Conservation (phyloP, 2,113 vertebrate species). For the Pyrgilauda ruficollis region DNA sequence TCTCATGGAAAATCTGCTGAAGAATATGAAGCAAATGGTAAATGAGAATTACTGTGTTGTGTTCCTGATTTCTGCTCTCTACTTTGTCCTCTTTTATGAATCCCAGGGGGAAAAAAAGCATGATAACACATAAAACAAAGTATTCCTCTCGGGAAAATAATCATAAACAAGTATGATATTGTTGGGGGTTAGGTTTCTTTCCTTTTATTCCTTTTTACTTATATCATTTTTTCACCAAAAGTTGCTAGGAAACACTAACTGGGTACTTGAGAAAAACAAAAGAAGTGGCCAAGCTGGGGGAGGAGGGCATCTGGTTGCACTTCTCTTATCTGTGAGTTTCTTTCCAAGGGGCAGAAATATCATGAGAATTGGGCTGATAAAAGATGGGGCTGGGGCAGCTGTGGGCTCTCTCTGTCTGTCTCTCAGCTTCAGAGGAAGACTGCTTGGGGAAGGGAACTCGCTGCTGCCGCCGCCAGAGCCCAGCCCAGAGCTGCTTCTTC, state of each 20-base stretch:
- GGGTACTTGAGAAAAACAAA: neutral
- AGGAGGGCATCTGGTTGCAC: too few species aligned
- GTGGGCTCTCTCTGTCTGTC: neutral
- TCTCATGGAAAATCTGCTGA: neutral
- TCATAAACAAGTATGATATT: neutral
- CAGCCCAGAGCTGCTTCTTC: neutral
- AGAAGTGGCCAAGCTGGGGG: neutral
- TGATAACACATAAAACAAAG: neutral
- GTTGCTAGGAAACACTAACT: neutral
- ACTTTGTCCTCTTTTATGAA: neutral
- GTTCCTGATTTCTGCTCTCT: neutral
- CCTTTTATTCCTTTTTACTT: neutral
- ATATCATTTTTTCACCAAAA: neutral
- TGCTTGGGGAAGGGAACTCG: neutral
- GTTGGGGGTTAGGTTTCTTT: neutral
- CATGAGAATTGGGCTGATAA: accelerated
- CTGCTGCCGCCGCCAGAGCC: accelerated
- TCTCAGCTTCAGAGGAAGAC: neutral
- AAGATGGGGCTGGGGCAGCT: neutral
- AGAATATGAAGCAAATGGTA: neutral
- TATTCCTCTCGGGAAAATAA: neutral
- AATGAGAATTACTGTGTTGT: neutral
- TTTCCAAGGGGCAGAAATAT: neutral
- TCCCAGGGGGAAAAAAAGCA: neutral
- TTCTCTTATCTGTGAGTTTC: neutral